Evolutionary conservation across 2,113 vertebrate genomes (phyloP).

Genomic region (Anhinga anhinga): DNA sequence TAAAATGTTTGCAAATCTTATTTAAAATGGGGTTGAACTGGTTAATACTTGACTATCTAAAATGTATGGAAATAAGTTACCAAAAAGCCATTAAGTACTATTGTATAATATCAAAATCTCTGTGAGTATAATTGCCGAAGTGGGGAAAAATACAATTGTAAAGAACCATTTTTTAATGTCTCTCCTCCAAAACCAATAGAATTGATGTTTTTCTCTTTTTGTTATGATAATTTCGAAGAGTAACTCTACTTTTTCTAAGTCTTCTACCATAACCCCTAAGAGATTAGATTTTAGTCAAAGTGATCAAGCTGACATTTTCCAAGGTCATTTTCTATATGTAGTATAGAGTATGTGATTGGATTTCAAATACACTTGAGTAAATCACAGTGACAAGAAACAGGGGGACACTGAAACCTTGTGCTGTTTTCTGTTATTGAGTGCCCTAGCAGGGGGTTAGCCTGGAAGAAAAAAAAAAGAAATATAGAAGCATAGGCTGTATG

Average conservation of each 20-base stretch:
- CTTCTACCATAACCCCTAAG: slow-evolving; percentile 53
- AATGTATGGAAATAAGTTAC: slow-evolving; percentile 58
- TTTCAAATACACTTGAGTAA: slow-evolving; percentile 62
- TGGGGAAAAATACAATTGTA: slow-evolving; percentile 26
- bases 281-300: slow-evolving; percentile 68
- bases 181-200: slow-evolving; percentile 41
- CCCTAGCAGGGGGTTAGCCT: slow-evolving; percentile 65
- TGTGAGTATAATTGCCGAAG: slow-evolving; percentile 55
- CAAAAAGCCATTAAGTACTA: slow-evolving; percentile 55
- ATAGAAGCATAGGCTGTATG: slow-evolving; percentile 34
- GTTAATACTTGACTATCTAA: slow-evolving; percentile 46
- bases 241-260: slow-evolving; percentile 43
- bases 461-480: slow-evolving; percentile 54
- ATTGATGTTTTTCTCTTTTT: slow-evolving; percentile 51
- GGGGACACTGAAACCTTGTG: slow-evolving; percentile 61
- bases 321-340: slow-evolving; percentile 73
- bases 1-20: slow-evolving; percentile 35
- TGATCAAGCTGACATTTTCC: slow-evolving; percentile 70
- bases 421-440: slow-evolving; percentile 71
- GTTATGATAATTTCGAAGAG: slow-evolving; percentile 58
- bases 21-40: slow-evolving; percentile 43
- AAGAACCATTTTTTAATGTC: slow-evolving; percentile 23
- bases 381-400: slow-evolving; percentile 60
- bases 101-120: slow-evolving; percentile 60
- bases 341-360: slow-evolving; percentile 55